Evolutionary conservation across 1,140 invertebrate genomes (phyloP), one percentile per base, ranked within the genome.

Genomic region (Halyomorpha halys): DNA sequence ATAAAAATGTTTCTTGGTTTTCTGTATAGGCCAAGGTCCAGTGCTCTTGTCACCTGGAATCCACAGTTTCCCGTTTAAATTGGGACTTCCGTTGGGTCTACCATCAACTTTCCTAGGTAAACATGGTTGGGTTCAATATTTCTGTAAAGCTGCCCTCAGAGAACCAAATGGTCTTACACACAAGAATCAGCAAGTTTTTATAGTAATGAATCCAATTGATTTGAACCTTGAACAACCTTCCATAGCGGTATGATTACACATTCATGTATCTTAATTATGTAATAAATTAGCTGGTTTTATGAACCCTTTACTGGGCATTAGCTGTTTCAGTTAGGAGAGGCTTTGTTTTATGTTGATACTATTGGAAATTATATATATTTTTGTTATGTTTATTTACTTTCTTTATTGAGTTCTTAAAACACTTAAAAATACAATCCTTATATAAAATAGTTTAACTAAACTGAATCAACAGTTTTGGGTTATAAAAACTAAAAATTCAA

Each of bases 181-280:
- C 73, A 95, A 96, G 76, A 95, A 95, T 74, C 92, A 96, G 75
- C 92, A 95, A 78, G 91, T 95, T 11, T 96, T 97, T 74, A 94
- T 96, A 69, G 90, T 97, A 0, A 94, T 96, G 90, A 95, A 91
- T 75, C 91, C 91, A 1, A 94, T 96, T 64, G 92, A 97, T 77
- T 78, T 97, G 65, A 95, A 95, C 76, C 76, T 93, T 71, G 92
- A 95, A 72, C 90, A 91, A 34, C 83, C 89, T 2, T 85, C 91
- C 68, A 76, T 96, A 66, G 82, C 89, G 72, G 92, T 95, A 80
- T 85, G 84, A 81, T 54, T 23, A 25, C 11, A 66, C 61, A 23
- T 21, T 30, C 27, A 30, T n/a, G 5, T 34, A 51, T n/a, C 49
- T 18, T 21, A 23, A 62, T 30, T 27, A n/a, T n/a, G n/a, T n/a